Evolutionary conservation across 2,113 vertebrate genomes (phyloP).

Genomic region (Seriola aureovittata): DNA sequence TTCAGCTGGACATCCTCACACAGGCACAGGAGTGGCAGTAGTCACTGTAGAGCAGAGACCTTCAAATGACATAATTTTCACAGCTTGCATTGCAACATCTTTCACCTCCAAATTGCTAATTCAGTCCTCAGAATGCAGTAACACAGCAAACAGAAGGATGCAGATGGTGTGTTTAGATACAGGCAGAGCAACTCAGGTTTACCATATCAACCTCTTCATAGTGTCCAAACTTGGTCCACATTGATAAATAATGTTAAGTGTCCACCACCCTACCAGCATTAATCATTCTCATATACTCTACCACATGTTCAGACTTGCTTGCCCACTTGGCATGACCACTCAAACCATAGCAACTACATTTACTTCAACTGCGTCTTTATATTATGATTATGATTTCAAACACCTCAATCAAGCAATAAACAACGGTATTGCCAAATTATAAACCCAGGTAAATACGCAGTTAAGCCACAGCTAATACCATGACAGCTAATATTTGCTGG

Average conservation of each 20-base stretch:
- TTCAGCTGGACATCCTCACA: conserved; percentile 24
- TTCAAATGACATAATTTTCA: background rate
- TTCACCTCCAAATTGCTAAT: background rate
- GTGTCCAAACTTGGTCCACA: background rate
- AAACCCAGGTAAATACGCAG: background rate
- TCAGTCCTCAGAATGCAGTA: background rate
- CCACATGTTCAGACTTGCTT: background rate
- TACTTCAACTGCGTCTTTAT: background rate
- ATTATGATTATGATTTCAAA: background rate
- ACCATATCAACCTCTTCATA: background rate
- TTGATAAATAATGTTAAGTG: background rate
- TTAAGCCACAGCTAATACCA: no score
- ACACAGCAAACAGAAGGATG: background rate
- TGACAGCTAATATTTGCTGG: background rate
- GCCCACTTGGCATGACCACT: background rate
- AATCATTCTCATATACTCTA: background rate
- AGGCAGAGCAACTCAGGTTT: background rate
- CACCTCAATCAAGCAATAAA: background rate
- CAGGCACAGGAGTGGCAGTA: conserved; percentile 12
- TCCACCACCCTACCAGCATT: no score
- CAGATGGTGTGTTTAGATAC: background rate
- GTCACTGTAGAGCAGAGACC: background rate
- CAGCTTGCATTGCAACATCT: background rate
- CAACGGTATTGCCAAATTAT: background rate
- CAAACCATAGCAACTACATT: background rate